Evolutionary conservation across 2,797 vertebrate species (phyloP), one percentile per base, ranked within the genome.

Genomic region (Semaprochilodus insignis): DNA sequence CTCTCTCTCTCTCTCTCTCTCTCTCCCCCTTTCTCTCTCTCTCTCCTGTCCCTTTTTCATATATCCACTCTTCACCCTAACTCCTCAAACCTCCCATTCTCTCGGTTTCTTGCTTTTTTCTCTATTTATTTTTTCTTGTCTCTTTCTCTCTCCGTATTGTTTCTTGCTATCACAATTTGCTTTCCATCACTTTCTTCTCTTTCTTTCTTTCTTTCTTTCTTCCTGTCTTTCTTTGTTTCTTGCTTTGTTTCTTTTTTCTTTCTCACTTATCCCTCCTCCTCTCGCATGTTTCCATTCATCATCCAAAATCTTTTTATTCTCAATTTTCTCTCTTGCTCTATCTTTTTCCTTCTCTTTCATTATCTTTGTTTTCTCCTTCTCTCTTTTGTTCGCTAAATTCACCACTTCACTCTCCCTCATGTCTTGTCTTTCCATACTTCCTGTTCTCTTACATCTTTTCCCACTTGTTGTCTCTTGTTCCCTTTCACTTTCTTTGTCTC

Each of bases 261-360:
- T 81, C 87, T 82, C 81, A 73, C 85, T 25, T 51, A 59, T 51
- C 80, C 71, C 23, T 63, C 83, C 71, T 83, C 74, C 71, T 48
- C 25, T 51, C 14, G 34, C 80, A 44, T 3, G 78, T 31, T 69
- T 82, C 31, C 36, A 34, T 70, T 21, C 48, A 10, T 13, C 34
- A 54, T 74, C 80, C 78, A 27, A 23, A 31, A 31, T 72, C 23
- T 81, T 62, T n/a, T 40, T 8, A 6, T 40, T 40, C 8, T 40
- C 8, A 6, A 8, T 55, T 19, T 44, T 87, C 83, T 78, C 79
- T 87, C 72, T 85, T 63, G 57, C 14, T n/a, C n/a, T 59, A 8
- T 10, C 57, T 10, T 23, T 59, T 21, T 59, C n/a, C 23, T 8
- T 57, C 67, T 23, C 15, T 55, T 31, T 31, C 31, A 1, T 31